phyloP scores from a whole-genome alignment of 2,113 vertebrate genomes.

The Chaetodon trifascialis region DNA sequence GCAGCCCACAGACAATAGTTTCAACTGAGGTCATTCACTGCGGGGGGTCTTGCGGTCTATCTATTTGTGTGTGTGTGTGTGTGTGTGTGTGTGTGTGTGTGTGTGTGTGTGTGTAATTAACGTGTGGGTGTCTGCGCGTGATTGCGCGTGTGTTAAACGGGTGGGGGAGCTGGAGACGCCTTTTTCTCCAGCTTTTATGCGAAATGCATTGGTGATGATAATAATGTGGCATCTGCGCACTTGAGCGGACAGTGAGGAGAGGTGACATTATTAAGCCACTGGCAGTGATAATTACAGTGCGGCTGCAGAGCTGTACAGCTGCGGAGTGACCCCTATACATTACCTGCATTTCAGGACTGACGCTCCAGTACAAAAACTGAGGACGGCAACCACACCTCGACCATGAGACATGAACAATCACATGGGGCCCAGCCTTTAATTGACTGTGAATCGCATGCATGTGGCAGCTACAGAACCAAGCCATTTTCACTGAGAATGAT shows the following conservation, averaged over 20 bases:
- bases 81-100: constrained; percentile 51
- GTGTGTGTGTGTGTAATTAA: constrained; percentile 43
- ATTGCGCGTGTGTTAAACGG: constrained; percentile 24
- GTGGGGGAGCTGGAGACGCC: constrained; percentile 60
- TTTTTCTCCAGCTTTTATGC: constrained; percentile 58
- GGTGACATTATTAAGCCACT: constrained; percentile 58
- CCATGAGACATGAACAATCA: constrained; percentile 58
- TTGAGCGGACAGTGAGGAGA: constrained; percentile 36
- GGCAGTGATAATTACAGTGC: constrained; percentile 46
- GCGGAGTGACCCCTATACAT: constrained; percentile 49
- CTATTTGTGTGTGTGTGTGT: not conserved
- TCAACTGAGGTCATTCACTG: constrained; percentile 74
- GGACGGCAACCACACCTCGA: constrained; percentile 80
- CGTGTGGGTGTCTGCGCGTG: constrained; percentile 44
- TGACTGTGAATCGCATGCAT: constrained; percentile 44
- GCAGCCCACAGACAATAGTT: constrained; percentile 72
- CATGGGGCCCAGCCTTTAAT: constrained; percentile 58
- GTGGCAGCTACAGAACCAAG: constrained; percentile 14
- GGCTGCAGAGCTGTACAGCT: constrained; percentile 44
- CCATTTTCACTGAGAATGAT: not conserved
- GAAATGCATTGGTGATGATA: constrained; percentile 48
- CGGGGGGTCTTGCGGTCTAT: constrained; percentile 46
- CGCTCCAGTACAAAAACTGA: constrained; percentile 43
- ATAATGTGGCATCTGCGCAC: constrained; percentile 50
- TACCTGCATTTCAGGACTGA: constrained; percentile 53